Evolutionary conservation across 2,797 vertebrate species (phyloP).

Genomic region (Cyprinella venusta): DNA sequence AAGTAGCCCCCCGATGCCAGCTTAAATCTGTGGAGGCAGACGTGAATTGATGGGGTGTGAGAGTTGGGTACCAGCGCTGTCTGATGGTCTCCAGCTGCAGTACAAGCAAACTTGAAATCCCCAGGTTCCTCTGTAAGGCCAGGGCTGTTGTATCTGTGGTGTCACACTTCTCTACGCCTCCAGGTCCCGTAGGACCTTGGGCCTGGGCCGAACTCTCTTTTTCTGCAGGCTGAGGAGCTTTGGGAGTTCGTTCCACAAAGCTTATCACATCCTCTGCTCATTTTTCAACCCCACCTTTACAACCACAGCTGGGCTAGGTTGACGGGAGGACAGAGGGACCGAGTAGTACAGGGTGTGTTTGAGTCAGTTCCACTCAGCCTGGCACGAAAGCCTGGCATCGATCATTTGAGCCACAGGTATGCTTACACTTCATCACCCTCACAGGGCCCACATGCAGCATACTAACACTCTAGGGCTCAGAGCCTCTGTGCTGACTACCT

Average conservation of each 20-base stretch:
- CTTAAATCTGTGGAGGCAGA: slow-evolving; percentile 44
- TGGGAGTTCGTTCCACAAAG: slow-evolving; percentile 56
- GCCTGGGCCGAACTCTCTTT: slow-evolving; percentile 49
- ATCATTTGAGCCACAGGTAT: slow-evolving; percentile 56
- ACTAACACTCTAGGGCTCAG: slow-evolving; percentile 37
- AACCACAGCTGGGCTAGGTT: slow-evolving; percentile 56
- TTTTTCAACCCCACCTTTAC: slow-evolving; percentile 62
- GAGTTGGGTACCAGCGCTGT: slow-evolving; percentile 28
- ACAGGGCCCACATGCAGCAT: slow-evolving; percentile 34
- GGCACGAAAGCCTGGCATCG: slow-evolving; percentile 55
- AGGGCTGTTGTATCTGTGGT: slow-evolving; percentile 31
- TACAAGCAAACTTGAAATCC: slow-evolving; percentile 51
- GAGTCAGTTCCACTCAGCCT: slow-evolving; percentile 57
- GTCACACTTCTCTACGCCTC: slow-evolving; percentile 42
- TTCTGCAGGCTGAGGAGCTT: slow-evolving; percentile 51
- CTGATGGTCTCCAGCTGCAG: slow-evolving; percentile 34
- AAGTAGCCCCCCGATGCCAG: slow-evolving; percentile 41
- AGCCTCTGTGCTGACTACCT: slow-evolving; percentile 14
- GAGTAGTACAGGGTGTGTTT: slow-evolving; percentile 51
- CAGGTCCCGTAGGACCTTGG: slow-evolving; percentile 52
- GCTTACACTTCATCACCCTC: slow-evolving; percentile 55
- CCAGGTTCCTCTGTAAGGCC: slow-evolving; percentile 38
- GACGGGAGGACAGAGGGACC: slow-evolving; percentile 45
- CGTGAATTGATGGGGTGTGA: slow-evolving; percentile 55
- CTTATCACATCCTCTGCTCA: slow-evolving; percentile 56